Conservation (phyloP, 1,140 invertebrate genomes). For the Euglossa dilemma region DNA sequence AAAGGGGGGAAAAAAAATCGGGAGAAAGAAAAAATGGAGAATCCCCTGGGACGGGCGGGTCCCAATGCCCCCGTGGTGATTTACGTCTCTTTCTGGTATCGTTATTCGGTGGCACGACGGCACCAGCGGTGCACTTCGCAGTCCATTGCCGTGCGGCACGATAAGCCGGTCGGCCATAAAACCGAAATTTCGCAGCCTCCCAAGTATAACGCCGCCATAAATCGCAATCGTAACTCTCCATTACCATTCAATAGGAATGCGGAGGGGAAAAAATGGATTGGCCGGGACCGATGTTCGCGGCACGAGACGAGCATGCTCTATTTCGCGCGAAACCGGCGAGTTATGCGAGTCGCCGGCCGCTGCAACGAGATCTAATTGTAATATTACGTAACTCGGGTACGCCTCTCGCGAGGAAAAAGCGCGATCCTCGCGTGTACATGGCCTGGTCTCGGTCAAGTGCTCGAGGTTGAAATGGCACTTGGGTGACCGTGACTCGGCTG, state of each 20-base stretch:
- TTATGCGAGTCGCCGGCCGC: conserved; percentile 29
- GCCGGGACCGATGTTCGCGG: conserved; percentile 40
- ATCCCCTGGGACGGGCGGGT: conserved; percentile 13
- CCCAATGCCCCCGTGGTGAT: conserved; percentile 56
- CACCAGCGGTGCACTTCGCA: conserved; percentile 55
- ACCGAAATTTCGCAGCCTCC: conserved; percentile 70
- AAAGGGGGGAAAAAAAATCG: neutral
- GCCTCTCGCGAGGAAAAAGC: conserved; percentile 11
- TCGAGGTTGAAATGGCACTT: conserved; percentile 2
- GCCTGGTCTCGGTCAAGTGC: neutral
- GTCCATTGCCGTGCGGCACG: conserved; percentile 62
- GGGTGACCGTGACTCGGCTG: neutral
- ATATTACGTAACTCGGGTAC: conserved; percentile 41
- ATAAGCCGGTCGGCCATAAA: conserved; percentile 70
- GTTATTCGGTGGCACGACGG: conserved; percentile 63
- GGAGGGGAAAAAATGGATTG: neutral
- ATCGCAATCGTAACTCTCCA: conserved; percentile 70
- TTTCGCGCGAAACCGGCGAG: conserved; percentile 52
- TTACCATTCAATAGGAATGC: conserved; percentile 67
- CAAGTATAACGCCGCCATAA: conserved; percentile 68
- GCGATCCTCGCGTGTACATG: neutral
- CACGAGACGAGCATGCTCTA: conserved; percentile 26
- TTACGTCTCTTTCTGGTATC: conserved; percentile 71
- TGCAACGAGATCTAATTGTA: conserved; percentile 37
- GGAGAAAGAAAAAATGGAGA: neutral